These are phyloP conservation scores for Tenthredo livida DNA, from an alignment of 2,888 invertebrate genomes.

Conservation along the genomic window DNA sequence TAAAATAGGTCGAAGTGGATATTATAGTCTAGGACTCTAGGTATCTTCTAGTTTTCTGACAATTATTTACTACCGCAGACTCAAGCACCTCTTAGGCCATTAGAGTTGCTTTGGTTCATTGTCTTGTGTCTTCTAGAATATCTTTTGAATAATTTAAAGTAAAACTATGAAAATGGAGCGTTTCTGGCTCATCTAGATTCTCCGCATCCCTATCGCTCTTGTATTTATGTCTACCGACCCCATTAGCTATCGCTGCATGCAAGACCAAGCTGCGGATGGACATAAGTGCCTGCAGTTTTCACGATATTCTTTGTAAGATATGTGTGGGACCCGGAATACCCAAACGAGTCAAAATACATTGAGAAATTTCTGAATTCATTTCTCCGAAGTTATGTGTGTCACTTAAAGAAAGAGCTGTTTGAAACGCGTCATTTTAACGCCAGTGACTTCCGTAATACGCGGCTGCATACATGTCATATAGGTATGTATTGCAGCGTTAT, in stretches of 20 bases:
- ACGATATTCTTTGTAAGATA: neutral
- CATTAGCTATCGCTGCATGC: slow-evolving; percentile 30
- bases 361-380: neutral
- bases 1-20: neutral
- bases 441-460: neutral
- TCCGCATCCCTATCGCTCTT: neutral
- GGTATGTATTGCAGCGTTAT: neutral
- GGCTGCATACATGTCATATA: no score
- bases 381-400: neutral
- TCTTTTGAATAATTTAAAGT: slow-evolving; percentile 40
- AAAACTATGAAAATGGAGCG: slow-evolving; percentile 24
- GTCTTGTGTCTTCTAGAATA: neutral
- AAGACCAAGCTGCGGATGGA: neutral
- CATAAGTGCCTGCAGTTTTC: slow-evolving; percentile 23
- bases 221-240: slow-evolving; percentile 23
- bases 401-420: neutral
- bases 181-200: neutral
- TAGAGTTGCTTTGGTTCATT: slow-evolving; percentile 6
- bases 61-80: neutral
- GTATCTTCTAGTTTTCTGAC: neutral
- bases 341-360: neutral
- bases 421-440: neutral
- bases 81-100: slow-evolving; percentile 1
- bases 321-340: neutral
- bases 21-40: no score